phyloP scores from a whole-genome alignment of 2,113 vertebrate genomes.

The Leucosticte australis region DNA sequence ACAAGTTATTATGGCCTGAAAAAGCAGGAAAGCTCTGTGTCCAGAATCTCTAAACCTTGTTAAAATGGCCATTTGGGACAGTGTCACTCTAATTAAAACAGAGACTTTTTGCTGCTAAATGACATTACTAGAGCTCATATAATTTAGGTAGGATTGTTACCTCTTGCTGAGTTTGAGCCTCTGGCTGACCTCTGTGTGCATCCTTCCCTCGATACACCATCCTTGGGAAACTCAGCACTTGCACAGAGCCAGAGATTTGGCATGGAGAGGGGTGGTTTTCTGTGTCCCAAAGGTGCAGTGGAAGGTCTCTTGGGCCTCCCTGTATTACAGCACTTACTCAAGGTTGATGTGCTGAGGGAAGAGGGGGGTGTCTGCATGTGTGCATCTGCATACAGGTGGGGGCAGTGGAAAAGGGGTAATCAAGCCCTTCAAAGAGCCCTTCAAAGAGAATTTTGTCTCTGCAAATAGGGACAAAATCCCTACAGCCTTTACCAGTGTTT shows the following conservation, averaged over 20 bases:
- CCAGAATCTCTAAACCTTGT: constrained; percentile 18
- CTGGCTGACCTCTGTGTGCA: neutral
- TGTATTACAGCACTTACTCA: neutral
- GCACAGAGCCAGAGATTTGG: neutral
- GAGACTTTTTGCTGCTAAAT: constrained; percentile 4
- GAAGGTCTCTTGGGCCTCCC: neutral
- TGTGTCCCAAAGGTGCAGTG: neutral
- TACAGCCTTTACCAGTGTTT: neutral
- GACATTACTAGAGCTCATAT: neutral
- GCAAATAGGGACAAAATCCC: too few relatives aligned
- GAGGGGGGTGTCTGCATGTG: fast-evolving
- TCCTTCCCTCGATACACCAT: neutral
- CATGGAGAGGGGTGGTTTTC: neutral
- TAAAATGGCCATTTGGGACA: neutral
- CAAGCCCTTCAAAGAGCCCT: neutral
- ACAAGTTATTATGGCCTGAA: neutral
- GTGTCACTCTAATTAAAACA: neutral
- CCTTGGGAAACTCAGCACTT: neutral
- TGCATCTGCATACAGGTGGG: fast-evolving
- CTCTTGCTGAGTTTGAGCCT: neutral
- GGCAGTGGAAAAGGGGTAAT: neutral
- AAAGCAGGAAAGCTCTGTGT: constrained; percentile 1
- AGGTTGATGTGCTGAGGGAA: neutral
- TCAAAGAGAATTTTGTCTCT: neutral
- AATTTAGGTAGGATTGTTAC: neutral